phyloP scores from a whole-genome alignment of 2,888 invertebrate species.

The Ophion slaviceki region DNA sequence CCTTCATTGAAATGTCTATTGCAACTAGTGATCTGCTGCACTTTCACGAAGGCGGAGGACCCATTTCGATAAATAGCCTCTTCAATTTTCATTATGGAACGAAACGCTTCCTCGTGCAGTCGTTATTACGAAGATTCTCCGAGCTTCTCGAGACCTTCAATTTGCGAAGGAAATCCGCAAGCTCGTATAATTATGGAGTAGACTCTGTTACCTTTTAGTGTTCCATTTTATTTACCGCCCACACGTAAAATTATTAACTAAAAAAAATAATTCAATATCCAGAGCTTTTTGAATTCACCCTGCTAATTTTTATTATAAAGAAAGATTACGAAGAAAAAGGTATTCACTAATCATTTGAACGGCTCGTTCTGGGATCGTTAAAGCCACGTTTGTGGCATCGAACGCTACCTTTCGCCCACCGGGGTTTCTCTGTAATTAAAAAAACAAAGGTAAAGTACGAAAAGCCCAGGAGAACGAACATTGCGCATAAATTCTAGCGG shows the following conservation, averaged over 20 bases:
- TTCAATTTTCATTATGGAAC: background rate
- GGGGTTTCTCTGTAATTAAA: conserved; percentile 3
- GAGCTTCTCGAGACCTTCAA: background rate
- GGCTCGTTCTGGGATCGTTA: background rate
- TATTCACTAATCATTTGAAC: background rate
- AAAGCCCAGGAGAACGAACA: background rate
- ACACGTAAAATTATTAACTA: background rate
- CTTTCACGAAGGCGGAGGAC: background rate
- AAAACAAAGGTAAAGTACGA: background rate
- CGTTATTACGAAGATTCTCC: background rate
- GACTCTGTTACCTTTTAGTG: background rate
- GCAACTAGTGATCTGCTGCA: too few species aligned
- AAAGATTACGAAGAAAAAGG: too few species aligned
- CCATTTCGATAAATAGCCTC: background rate
- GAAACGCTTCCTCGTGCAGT: background rate
- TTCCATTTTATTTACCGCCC: background rate
- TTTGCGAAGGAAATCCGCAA: background rate
- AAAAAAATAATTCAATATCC: background rate
- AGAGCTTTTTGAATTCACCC: too few species aligned
- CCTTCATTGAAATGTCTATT: background rate
- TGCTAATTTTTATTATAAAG: too few species aligned
- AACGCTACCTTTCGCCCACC: background rate
- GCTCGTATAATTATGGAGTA: background rate
- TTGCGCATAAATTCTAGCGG: conserved; percentile 24
- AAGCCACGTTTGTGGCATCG: background rate